A percentile compares a stretch with the other conserved stretches of the same genome.
These are phyloP conservation scores for Arremon aurantiirostris DNA, from an alignment of 2,797 vertebrate genomes.

Conservation along the genomic window DNA sequence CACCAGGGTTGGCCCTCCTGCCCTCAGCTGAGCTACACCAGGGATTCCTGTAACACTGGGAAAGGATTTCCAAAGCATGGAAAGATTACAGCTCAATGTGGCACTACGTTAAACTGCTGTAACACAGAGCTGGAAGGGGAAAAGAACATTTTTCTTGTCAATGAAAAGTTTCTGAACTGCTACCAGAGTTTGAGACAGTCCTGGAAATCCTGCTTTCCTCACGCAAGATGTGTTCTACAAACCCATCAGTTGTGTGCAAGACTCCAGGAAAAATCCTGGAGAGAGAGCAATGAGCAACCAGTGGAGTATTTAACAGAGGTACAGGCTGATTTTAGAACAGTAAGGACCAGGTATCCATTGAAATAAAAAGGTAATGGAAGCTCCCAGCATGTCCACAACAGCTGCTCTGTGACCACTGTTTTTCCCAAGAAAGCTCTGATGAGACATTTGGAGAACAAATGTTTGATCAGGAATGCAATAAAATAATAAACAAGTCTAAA, in stretches of 20 bases:
- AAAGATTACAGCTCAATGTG: not conserved
- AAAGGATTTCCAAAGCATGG: not conserved
- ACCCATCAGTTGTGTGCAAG: rapidly evolving
- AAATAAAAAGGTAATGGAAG: not conserved
- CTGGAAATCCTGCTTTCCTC: not conserved
- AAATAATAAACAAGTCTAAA: not conserved
- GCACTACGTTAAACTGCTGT: not conserved
- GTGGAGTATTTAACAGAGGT: not conserved
- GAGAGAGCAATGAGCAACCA: not conserved
- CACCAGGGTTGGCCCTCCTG: not conserved
- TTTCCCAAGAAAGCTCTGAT: not conserved
- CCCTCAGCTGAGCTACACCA: not conserved
- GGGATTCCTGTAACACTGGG: not conserved
- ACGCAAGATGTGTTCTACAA: rapidly evolving
- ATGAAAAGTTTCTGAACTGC: not conserved
- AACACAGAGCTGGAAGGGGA: not conserved
- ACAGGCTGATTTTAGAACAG: not conserved
- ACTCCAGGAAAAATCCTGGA: not conserved
- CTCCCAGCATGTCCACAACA: not conserved
- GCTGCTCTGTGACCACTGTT: not conserved
- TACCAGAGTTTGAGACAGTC: not conserved
- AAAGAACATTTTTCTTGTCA: not conserved
- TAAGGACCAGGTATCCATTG: not conserved
- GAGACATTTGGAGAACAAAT: not conserved
- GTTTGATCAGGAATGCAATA: not conserved